These are phyloP conservation scores for Odobenus rosmarus DNA, from an alignment of 2,113 vertebrate species.

Conservation along the genomic window DNA sequence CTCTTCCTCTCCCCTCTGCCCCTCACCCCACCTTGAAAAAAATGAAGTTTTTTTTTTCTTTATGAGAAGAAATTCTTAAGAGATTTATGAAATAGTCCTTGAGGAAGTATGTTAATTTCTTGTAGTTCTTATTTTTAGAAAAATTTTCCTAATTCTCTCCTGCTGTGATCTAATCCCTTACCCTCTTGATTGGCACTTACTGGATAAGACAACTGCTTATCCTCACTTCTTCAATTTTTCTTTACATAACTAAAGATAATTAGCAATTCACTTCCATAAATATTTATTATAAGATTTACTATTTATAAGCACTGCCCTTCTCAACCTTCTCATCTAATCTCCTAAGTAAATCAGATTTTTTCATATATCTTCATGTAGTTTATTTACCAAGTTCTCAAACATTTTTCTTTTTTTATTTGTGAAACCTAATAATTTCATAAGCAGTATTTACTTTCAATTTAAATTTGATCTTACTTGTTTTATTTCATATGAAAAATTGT, in stretches of 20 bases:
- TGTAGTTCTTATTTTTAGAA: conserved; percentile 27
- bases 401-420: conserved; percentile 40
- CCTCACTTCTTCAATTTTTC: conserved; percentile 3
- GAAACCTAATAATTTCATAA: conserved; percentile 22
- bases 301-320: not conserved
- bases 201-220: not conserved
- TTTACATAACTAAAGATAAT: not conserved
- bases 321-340: conserved; percentile 7
- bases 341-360: conserved; percentile 22
- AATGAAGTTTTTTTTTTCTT: not conserved
- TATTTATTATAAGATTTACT: not conserved
- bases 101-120: conserved; percentile 31
- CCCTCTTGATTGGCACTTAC: conserved; percentile 34
- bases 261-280: conserved; percentile 32
- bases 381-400: conserved; percentile 10
- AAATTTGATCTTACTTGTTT: conserved; percentile 23
- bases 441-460: conserved; percentile 5
- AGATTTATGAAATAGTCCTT: conserved; percentile 19
- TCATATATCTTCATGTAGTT: not conserved
- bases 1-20: not conserved
- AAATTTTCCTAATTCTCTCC: conserved; percentile 1
- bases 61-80: not conserved
- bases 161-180: conserved; percentile 1
- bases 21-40: not conserved
- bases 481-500: conserved; percentile 26